A percentile compares a stretch with the other conserved stretches of the same genome.
These are phyloP conservation scores for Mastigias papua DNA, from an alignment of 30 jellyfish, hydroid and myxozoan species.

Conservation along the genomic window DNA sequence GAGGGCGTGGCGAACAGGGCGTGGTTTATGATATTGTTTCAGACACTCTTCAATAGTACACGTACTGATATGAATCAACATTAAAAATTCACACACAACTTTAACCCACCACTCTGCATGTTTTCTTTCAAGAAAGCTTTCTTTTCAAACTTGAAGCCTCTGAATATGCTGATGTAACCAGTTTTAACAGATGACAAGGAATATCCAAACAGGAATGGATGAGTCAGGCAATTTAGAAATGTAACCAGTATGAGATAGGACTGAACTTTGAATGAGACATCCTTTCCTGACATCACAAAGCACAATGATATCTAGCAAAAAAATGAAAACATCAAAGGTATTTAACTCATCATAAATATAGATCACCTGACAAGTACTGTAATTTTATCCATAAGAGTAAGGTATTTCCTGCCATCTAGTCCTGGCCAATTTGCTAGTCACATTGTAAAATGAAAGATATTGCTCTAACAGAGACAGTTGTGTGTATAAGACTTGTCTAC, in stretches of 20 bases:
- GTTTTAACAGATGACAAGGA: conserved; percentile 39
- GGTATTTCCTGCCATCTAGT: no score
- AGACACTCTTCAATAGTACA: background rate
- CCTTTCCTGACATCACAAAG: conserved; percentile 65
- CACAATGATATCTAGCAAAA: conserved; percentile 52
- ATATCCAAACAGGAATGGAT: conserved; percentile 61
- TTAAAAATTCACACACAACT: background rate
- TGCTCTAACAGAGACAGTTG: no score
- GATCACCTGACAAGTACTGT: background rate
- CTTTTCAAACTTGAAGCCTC: conserved; percentile 3
- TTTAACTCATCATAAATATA: background rate
- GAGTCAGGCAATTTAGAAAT: conserved; percentile 67
- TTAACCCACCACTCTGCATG: background rate
- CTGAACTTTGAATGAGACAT: conserved; percentile 53
- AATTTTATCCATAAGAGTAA: no score
- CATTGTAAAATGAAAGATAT: no score
- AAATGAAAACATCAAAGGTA: background rate
- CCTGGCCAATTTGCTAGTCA: no score
- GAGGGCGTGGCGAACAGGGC: background rate
- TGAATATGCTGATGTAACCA: conserved; percentile 42
- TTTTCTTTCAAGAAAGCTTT: background rate
- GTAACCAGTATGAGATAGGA: conserved; percentile 56
- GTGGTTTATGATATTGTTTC: background rate
- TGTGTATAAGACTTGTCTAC: no score
- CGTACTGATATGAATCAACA: background rate